A percentile compares a stretch with the other conserved stretches of the same genome.
phyloP scores from a whole-genome alignment of 2,888 invertebrate genomes.

The Latrodectus elegans region DNA sequence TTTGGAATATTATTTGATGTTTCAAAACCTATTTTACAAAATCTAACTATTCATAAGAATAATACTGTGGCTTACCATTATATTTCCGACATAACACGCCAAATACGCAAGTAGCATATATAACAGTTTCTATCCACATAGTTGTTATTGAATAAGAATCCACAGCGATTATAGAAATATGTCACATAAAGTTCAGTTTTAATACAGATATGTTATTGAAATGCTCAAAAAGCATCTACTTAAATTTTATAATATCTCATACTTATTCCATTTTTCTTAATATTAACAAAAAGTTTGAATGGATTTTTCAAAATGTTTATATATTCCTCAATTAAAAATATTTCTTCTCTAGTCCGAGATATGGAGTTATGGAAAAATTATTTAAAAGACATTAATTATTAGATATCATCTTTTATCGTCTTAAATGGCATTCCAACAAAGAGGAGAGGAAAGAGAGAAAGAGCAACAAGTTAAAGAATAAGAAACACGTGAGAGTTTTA shows the following conservation, averaged over 20 bases:
- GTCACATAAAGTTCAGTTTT: too few relatives aligned
- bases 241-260: background rate
- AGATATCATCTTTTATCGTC: too few relatives aligned
- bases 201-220: background rate
- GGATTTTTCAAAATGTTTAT: too few relatives aligned
- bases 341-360: too few relatives aligned
- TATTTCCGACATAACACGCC: conserved; percentile 35
- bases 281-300: background rate
- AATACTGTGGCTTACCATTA: conserved; percentile 36
- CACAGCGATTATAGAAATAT: background rate
- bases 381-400: too few relatives aligned
- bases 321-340: too few relatives aligned
- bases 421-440: too few relatives aligned
- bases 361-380: too few relatives aligned
- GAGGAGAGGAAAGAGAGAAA: too few relatives aligned
- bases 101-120: conserved; percentile 13
- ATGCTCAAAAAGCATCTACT: background rate
- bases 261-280: background rate
- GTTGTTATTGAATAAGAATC: background rate
- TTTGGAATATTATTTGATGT: too few relatives aligned
- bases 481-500: conserved; percentile 31
- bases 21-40: background rate
- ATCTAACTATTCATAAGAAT: background rate
- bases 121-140: conserved; percentile 54
- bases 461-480: conserved; percentile 46